Evolutionary conservation across 2,888 invertebrate species (phyloP).

Genomic region (Tromatobia lineatoria): DNA sequence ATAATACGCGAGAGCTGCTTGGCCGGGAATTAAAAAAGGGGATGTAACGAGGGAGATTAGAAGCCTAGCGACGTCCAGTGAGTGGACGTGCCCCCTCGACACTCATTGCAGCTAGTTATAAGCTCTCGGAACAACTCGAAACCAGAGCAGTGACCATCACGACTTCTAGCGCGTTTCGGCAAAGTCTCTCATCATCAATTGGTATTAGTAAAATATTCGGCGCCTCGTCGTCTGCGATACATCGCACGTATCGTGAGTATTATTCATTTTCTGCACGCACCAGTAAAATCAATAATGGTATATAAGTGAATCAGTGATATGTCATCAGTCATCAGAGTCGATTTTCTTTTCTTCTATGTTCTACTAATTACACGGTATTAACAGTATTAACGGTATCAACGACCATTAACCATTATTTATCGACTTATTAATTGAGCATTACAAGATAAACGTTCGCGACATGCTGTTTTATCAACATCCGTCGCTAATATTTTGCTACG

Average conservation of each 20-base stretch:
- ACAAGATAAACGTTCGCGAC: not conserved
- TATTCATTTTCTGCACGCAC: conserved; percentile 2
- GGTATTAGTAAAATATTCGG: not conserved
- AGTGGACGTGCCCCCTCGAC: conserved; percentile 37
- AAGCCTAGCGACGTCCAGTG: conserved; percentile 46
- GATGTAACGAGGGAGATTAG: conserved; percentile 57
- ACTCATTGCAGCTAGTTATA: conserved; percentile 52
- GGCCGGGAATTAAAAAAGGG: conserved; percentile 41
- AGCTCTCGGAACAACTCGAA: conserved; percentile 32
- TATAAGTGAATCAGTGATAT: not conserved
- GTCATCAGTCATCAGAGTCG: not conserved
- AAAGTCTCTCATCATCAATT: conserved; percentile 37
- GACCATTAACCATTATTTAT: not conserved
- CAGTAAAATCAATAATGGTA: not conserved
- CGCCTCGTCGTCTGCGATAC: conserved; percentile 20
- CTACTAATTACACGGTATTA: not conserved
- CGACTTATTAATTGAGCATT: not conserved
- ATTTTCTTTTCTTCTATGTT: not conserved
- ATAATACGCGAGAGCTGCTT: conserved; percentile 20
- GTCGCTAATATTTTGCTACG: not conserved
- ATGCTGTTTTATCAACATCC: conserved; percentile 44
- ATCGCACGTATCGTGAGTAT: conserved; percentile 45
- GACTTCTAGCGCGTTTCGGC: conserved; percentile 45
- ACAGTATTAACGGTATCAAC: not conserved
- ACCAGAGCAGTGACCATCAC: conserved; percentile 55